Conservation (phyloP, 1,140 invertebrate genomes). For the Lordiphosa collinella region DNA sequence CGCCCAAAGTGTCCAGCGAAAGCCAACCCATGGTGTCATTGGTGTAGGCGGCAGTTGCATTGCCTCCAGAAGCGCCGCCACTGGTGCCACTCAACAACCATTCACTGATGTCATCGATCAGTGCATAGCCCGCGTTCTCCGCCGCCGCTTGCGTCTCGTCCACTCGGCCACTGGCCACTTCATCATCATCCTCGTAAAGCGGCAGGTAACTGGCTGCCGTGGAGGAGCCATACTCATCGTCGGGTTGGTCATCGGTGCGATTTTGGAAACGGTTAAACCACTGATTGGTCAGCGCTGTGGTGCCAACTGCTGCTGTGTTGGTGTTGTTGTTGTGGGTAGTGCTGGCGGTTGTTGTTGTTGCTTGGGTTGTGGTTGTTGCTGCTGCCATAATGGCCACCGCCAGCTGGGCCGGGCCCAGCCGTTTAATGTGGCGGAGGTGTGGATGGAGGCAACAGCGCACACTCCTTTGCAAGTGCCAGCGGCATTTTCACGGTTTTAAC, state of each 20-base stretch:
- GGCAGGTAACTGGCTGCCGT: constrained; percentile 45
- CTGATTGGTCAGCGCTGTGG: constrained; percentile 21
- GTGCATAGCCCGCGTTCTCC: constrained; percentile 60
- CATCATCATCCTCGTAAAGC: constrained; percentile 47
- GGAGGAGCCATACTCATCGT: constrained; percentile 16
- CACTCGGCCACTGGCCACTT: constrained; percentile 22
- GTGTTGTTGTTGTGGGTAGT: constrained; percentile 5
- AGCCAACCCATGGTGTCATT: constrained; percentile 61
- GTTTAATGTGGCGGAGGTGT: constrained; percentile 39
- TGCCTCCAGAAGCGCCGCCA: background rate
- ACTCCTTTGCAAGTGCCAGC: constrained; percentile 35
- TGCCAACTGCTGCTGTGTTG: constrained; percentile 13
- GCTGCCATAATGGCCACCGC: constrained; percentile 6
- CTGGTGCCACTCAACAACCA: constrained; percentile 47
- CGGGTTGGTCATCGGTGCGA: constrained; percentile 9
- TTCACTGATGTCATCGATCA: constrained; percentile 66
- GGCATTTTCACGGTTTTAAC: constrained; percentile 36
- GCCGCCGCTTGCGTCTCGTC: constrained; percentile 37
- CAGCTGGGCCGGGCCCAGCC: constrained; percentile 7
- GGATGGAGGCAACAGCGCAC: constrained; percentile 18
- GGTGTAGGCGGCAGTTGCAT: constrained; percentile 2
- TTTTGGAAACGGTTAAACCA: constrained; percentile 33
- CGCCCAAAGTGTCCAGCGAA: constrained; percentile 36
- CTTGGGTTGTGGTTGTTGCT: constrained; percentile 7
- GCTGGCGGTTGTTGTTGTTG: constrained; percentile 11